phyloP scores from a whole-genome alignment of 2,888 invertebrate species.

The Meteorus cinctellus region DNA sequence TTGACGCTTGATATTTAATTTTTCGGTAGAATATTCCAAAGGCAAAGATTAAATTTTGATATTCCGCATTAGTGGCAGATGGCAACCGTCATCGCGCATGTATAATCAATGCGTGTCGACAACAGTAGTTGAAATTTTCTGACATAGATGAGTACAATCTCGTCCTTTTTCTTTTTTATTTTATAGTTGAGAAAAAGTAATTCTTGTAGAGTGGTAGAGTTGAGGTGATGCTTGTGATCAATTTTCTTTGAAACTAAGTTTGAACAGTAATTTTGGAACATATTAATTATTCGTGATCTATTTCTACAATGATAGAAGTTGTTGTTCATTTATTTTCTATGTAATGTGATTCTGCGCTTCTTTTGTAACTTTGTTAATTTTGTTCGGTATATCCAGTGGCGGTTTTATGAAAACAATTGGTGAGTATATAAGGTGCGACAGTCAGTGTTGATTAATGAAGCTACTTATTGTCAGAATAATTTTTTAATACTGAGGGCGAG shows the following conservation, averaged over 20 bases:
- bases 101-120: not conserved
- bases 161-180: too few relatives aligned
- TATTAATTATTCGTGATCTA: not conserved
- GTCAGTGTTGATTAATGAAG: not conserved
- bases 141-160: too few relatives aligned
- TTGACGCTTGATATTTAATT: not conserved
- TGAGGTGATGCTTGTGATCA: not conserved
- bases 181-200: too few relatives aligned
- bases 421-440: not conserved
- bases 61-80: slow-evolving; percentile 1
- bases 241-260: not conserved
- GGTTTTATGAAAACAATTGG: not conserved
- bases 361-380: not conserved
- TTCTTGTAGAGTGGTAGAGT: too few relatives aligned
- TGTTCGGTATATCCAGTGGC: not conserved
- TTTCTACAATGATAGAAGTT: not conserved
- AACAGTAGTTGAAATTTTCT: too few relatives aligned
- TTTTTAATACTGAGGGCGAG: not conserved
- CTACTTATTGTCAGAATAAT: not conserved
- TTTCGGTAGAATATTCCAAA: not conserved
- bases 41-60: slow-evolving; percentile 1
- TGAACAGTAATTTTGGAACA: not conserved
- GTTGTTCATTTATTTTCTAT: not conserved
- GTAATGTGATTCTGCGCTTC: not conserved
- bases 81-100: slow-evolving; percentile 7